Conservation (phyloP, 1,140 invertebrate species). For the Drosophila insularis region DNA sequence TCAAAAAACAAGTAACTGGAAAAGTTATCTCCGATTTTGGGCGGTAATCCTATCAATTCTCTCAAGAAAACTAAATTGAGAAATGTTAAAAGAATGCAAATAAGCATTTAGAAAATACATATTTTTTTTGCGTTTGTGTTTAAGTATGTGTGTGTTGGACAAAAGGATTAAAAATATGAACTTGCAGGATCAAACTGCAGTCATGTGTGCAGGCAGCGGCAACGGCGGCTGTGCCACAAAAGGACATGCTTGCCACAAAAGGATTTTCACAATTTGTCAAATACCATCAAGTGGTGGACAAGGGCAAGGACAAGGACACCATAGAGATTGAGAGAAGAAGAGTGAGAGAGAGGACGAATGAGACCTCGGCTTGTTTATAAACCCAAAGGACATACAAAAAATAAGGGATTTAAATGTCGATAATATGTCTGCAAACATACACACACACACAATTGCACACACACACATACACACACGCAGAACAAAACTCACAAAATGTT, state of each 20-base stretch:
- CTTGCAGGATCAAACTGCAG: conserved; percentile 64
- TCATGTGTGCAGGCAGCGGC: conserved; percentile 32
- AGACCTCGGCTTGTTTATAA: conserved; percentile 26
- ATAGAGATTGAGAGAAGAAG: too few relatives aligned
- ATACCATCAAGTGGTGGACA: conserved; percentile 66
- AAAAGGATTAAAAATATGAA: conserved; percentile 78
- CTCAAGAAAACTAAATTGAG: not conserved
- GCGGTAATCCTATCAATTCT: conserved; percentile 5
- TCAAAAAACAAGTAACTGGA: not conserved
- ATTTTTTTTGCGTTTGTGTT: not conserved
- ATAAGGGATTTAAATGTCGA: conserved; percentile 79
- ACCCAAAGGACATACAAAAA: conserved; percentile 37
- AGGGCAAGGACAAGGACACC: conserved; percentile 31
- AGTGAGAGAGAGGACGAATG: not conserved
- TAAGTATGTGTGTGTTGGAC: conserved; percentile 32
- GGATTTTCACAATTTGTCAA: conserved; percentile 78
- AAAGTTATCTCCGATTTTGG: not conserved
- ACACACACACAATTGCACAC: conserved; percentile 19
- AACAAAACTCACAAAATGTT: conserved; percentile 33
- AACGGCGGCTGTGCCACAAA: conserved; percentile 45
- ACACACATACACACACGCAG: conserved; percentile 32
- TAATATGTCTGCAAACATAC: conserved; percentile 72
- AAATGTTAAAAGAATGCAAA: conserved; percentile 49
- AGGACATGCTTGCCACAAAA: conserved; percentile 57
- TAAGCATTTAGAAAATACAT: conserved; percentile 42